phyloP scores from a whole-genome alignment of 2,113 vertebrate species.

The Oceanodroma tethys region DNA sequence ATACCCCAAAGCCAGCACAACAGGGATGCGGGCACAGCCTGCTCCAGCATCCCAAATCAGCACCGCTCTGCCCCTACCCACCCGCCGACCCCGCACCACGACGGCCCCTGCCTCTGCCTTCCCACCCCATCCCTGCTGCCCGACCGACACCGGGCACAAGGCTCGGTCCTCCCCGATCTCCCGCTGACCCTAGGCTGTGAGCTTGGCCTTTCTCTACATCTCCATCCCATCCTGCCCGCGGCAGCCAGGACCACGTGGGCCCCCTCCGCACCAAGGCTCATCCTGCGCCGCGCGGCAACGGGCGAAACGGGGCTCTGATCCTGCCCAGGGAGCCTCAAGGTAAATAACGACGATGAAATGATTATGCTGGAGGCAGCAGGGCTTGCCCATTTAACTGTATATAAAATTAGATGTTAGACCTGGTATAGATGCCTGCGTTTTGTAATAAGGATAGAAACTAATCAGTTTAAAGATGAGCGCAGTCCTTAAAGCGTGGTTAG shows the following conservation, averaged over 20 bases:
- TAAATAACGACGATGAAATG: background rate
- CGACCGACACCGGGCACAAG: fast-evolving
- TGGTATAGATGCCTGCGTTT: background rate
- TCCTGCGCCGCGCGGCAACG: fast-evolving
- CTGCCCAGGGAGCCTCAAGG: background rate
- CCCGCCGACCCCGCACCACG: fast-evolving
- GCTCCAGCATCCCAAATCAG: background rate
- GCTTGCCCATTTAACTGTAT: background rate
- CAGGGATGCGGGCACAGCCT: fast-evolving
- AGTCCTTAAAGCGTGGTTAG: slow-evolving; percentile 47
- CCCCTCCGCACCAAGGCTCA: background rate
- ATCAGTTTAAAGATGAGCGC: slow-evolving; percentile 17
- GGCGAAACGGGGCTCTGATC: background rate
- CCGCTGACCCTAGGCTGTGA: fast-evolving
- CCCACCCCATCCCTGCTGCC: background rate
- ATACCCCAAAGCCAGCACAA: background rate
- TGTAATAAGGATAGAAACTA: slow-evolving; percentile 31
- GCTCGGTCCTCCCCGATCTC: fast-evolving
- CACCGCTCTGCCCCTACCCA: background rate
- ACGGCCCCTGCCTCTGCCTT: background rate
- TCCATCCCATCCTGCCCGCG: fast-evolving
- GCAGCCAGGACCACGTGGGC: background rate
- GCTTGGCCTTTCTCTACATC: background rate
- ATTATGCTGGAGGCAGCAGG: background rate
- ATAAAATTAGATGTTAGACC: slow-evolving; percentile 18